Evolutionary conservation across 2,888 invertebrate genomes (phyloP).

Genomic region (Cybosia mesomella): DNA sequence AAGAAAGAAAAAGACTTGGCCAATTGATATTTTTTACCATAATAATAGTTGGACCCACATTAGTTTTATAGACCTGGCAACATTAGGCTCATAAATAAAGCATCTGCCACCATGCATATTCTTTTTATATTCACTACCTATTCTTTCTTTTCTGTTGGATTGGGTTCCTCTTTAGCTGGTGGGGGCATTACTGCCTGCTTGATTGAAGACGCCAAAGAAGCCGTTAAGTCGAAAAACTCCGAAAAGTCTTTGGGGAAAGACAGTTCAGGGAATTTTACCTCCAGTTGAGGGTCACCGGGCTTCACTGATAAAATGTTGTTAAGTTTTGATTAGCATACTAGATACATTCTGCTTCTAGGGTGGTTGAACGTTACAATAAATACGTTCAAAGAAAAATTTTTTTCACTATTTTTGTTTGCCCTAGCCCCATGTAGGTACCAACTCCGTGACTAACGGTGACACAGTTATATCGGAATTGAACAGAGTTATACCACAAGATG

Average conservation of each 20-base stretch:
- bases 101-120: conserved; percentile 44
- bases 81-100: conserved; percentile 27
- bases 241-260: conserved; percentile 88
- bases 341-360: too few species aligned
- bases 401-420: neutral
- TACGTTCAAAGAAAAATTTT: neutral
- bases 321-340: conserved; percentile 28
- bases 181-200: conserved; percentile 83
- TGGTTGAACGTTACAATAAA: neutral
- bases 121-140: conserved; percentile 68
- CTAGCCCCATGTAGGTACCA: too few species aligned
- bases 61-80: conserved; percentile 26
- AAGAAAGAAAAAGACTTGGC: neutral
- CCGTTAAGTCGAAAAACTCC: conserved; percentile 82
- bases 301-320: conserved; percentile 83
- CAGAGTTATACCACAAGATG: neutral
- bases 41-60: neutral
- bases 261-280: conserved; percentile 87
- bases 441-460: neutral
- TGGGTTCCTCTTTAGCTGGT: conserved; percentile 71
- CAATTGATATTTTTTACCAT: neutral
- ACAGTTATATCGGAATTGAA: neutral
- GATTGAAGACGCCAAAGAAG: conserved; percentile 75
- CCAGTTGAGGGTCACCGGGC: conserved; percentile 89
- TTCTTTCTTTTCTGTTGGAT: conserved; percentile 71